These are phyloP conservation scores for Neodiprion lecontei DNA, from an alignment of 1,140 invertebrate genomes.

Conservation along the genomic window DNA sequence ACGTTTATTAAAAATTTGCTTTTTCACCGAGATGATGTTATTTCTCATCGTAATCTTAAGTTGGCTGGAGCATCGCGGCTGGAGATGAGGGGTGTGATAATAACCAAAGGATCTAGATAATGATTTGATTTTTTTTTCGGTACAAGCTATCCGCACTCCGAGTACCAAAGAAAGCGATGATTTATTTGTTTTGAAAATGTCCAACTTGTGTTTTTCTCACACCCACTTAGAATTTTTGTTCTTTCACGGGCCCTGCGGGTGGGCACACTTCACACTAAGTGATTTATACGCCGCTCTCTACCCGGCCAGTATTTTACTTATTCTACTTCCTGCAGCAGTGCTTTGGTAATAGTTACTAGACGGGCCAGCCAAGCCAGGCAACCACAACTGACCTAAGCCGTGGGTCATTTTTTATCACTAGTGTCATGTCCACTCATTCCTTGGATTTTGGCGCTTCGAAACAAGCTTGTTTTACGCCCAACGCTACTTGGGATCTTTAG, in stretches of 20 bases:
- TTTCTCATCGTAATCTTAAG: too few relatives aligned
- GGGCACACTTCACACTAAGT: not conserved
- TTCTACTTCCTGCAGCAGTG: not conserved
- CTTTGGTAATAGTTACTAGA: not conserved
- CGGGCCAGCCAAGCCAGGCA: not conserved
- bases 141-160: too few relatives aligned
- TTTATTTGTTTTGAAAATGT: conserved; percentile 2
- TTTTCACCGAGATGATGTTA: too few relatives aligned
- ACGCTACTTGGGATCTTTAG: too few relatives aligned
- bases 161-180: not conserved
- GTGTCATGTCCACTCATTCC: not conserved
- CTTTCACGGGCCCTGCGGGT: too few relatives aligned
- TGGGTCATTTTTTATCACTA: not conserved
- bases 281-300: not conserved
- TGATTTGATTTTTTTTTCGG: too few relatives aligned
- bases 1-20: too few relatives aligned
- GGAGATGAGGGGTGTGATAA: too few relatives aligned
- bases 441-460: not conserved
- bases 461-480: not conserved
- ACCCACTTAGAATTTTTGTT: conserved; percentile 2
- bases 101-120: too few relatives aligned
- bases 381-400: not conserved
- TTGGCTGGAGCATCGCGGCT: too few relatives aligned
- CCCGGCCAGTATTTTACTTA: conserved; percentile 1
- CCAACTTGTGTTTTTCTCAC: not conserved